Evolutionary conservation across 2,888 invertebrate species (phyloP).

Genomic region (Drosophila conformis): DNA sequence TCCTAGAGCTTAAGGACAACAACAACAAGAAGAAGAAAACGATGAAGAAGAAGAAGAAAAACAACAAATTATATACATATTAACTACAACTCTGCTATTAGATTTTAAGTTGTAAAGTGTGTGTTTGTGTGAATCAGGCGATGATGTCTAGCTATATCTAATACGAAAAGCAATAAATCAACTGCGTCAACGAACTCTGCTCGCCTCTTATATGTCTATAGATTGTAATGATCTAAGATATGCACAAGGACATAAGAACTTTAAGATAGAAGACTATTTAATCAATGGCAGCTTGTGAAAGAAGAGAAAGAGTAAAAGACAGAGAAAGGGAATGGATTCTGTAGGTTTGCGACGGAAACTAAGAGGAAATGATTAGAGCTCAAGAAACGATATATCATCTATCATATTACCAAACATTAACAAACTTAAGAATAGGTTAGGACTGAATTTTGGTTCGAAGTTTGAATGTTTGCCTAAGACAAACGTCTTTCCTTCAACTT

Average conservation of each 20-base stretch:
- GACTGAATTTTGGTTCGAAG: neutral
- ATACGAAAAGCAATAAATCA: conserved; percentile 66
- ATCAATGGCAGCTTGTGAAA: neutral
- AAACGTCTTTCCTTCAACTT: neutral
- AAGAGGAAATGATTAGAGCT: neutral
- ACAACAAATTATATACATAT: conserved; percentile 2
- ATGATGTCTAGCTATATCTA: conserved; percentile 58
- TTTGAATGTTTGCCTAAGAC: neutral
- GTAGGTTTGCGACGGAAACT: neutral
- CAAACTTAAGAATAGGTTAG: neutral
- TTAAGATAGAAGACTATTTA: neutral
- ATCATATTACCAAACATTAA: neutral
- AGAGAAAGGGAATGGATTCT: neutral
- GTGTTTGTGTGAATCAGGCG: conserved; percentile 50
- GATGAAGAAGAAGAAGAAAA: conserved; percentile 1
- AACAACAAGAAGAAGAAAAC: conserved; percentile 2
- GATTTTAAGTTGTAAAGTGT: conserved; percentile 69
- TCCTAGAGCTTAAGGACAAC: conserved; percentile 54
- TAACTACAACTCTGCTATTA: conserved; percentile 64
- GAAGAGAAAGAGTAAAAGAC: neutral
- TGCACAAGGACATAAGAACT: neutral
- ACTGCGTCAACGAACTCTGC: conserved; percentile 39
- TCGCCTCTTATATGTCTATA: neutral
- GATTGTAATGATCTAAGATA: neutral
- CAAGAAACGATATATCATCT: neutral